Evolutionary conservation across 2,113 vertebrate genomes (phyloP), one percentile per base, ranked within the genome.

Genomic region (Orthochromis malagaraziensis): DNA sequence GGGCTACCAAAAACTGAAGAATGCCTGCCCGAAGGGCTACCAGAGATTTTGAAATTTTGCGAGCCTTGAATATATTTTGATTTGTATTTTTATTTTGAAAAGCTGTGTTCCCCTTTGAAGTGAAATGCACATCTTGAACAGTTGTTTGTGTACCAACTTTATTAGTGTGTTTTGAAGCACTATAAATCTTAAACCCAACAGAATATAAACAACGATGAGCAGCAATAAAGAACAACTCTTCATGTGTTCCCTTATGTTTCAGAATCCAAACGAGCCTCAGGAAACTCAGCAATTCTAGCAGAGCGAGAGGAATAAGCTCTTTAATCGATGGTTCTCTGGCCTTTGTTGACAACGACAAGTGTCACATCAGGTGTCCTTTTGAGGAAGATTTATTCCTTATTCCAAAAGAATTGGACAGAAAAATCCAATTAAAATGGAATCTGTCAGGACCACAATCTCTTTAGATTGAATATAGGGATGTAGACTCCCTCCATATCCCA

Each of bases 391-490:
- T 88, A 92, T 94, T 89, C 86, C 75, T 91, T 88, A 92, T 94
- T 88, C 86, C 75, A 73, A 60, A 93, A 82, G 88, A 82, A 84
- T 31, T 29, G 85, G 54, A 87, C 77, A 35, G 83, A 82, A 87
- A 89, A 94, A 94, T 94, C 87, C 91, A 94, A 93, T 94, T 95
- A 93, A 90, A 92, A 85, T 91, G 13, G 65, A 92, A 80, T 89
- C 86, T 92, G 92, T 92, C 91, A 77, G 60, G 86, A 82, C 47
- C 65, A 51, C 89, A 82, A 89, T 87, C 81, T 84, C 81, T 79
- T 87, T 77, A 85, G 87, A 92, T 91, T 89, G 86, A 89, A 91
- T 86, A 24, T 47, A 51, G 55, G 77, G 63, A 83, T 89, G 49
- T 84, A 83, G 53, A 85, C 68, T 87, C 31, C 75, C 83, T 87